Conservation (phyloP, 2,113 vertebrate genomes). For the Psephotus haematonotus region DNA sequence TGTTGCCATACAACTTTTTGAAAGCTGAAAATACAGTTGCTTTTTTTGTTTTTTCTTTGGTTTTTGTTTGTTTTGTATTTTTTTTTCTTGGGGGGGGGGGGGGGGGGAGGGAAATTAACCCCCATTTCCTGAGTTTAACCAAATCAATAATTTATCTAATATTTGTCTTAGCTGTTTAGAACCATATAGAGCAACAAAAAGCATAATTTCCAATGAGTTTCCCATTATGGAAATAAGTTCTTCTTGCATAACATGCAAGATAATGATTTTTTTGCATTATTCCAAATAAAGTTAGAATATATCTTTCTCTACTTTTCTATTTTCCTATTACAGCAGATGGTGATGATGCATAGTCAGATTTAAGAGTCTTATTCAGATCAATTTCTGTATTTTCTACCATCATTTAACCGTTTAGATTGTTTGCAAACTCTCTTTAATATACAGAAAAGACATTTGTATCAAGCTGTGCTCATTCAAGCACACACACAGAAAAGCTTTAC, state of each 20-base stretch:
- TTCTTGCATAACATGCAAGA: neutral
- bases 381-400: slow-evolving; percentile 64
- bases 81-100: too few species aligned
- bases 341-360: slow-evolving; percentile 66
- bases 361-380: slow-evolving; percentile 48
- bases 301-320: neutral
- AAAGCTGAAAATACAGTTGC: neutral
- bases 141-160: neutral
- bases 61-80: too few species aligned
- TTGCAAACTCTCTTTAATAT: slow-evolving; percentile 74
- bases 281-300: neutral
- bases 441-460: slow-evolving; percentile 57
- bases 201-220: neutral
- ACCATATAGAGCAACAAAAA: neutral
- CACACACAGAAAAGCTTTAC: slow-evolving; percentile 43
- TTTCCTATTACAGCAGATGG: slow-evolving; percentile 52
- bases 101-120: neutral
- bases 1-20: slow-evolving; percentile 21
- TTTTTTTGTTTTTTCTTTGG: neutral
- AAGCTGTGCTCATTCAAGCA: slow-evolving; percentile 72
- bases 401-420: slow-evolving; percentile 72
- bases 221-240: neutral
- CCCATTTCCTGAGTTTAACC: neutral
- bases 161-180: neutral
- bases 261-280: neutral